A percentile compares a stretch with the other conserved stretches of the same genome.
Evolutionary conservation across 1,140 invertebrate species (phyloP).

Genomic region (Antheraea pernyi): DNA sequence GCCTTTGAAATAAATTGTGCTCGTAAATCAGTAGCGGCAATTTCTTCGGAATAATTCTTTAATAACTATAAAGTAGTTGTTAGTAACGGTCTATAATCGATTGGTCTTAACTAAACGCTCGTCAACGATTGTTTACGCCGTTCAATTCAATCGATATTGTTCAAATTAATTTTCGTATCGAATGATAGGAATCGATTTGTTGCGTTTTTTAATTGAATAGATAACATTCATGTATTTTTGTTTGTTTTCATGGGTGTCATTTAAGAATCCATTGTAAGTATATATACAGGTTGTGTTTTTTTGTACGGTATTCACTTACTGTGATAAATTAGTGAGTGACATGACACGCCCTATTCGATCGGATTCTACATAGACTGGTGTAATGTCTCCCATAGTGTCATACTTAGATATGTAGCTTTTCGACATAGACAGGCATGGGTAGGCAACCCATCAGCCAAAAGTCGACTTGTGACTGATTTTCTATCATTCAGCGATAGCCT

Average conservation of each 20-base stretch:
- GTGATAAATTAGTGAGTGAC: no score
- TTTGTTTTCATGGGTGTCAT: background rate
- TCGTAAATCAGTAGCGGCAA: conserved; percentile 69
- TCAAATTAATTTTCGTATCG: conserved; percentile 51
- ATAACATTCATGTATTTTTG: background rate
- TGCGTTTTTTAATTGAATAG: background rate
- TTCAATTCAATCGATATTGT: conserved; percentile 5
- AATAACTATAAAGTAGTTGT: conserved; percentile 73
- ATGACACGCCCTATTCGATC: no score
- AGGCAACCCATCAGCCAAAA: no score
- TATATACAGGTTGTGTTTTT: no score
- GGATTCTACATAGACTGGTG: no score
- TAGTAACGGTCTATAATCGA: conserved; percentile 39
- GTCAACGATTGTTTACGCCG: conserved; percentile 65
- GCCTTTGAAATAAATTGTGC: conserved; percentile 54
- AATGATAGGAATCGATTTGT: conserved; percentile 7
- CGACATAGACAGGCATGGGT: no score
- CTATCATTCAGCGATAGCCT: no score
- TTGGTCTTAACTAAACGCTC: conserved; percentile 4
- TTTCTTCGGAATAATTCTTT: conserved; percentile 64
- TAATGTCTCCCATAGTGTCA: no score
- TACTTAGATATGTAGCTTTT: no score
- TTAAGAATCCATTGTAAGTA: background rate
- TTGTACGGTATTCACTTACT: no score
- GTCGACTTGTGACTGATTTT: no score